Evolutionary conservation across 2,113 vertebrate species (phyloP), one percentile per base, ranked within the genome.

Genomic region (Xiphophorus hellerii): DNA sequence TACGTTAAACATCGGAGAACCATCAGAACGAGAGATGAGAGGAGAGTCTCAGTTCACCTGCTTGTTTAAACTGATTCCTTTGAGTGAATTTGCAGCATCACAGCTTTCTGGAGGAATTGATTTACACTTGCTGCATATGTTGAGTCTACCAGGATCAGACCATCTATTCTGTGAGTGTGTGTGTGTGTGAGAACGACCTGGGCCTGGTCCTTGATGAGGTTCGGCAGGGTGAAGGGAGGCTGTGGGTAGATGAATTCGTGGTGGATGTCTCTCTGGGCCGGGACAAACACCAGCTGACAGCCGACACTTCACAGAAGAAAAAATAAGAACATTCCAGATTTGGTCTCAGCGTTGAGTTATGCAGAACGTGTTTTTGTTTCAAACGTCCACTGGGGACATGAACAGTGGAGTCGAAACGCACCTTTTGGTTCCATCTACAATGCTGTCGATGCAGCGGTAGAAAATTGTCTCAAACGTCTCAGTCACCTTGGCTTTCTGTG

Each of bases 161-260:
- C 10, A 11, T 66, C 5, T 37, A 5, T 1, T 62, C 0, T 17
- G 17, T n/a, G 51, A 2, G 20, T 10, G 25, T 58, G 51, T 25
- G 9, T 10, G 22, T 54, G 51, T 25, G 20, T 58, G 51, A 58
- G 51, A 58, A 20, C 4, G 77, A 98, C 97, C 95, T 93, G 86
- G 62, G 66, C 89, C 87, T 97, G 95, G 17, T 96, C 96, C 66
- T 92, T 95, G 58, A 82, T 68, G 66, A 96, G 87, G 13, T 95
- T 94, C 0, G 86, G 82, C 85, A 71, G 78, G 74, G 15, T 77
- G 84, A 98, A 97, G 0, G 97, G 97, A 0, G 97, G 97, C 85
- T 98, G 97, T 0, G 97, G 97, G 77, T 97, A 99, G 62, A 98
- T 92, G 0, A 88, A 94, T 5, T 95, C 92, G 0, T 97, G 97